Evolutionary conservation across 2,888 invertebrate genomes (phyloP).

Genomic region (Steinernema hermaphroditum): DNA sequence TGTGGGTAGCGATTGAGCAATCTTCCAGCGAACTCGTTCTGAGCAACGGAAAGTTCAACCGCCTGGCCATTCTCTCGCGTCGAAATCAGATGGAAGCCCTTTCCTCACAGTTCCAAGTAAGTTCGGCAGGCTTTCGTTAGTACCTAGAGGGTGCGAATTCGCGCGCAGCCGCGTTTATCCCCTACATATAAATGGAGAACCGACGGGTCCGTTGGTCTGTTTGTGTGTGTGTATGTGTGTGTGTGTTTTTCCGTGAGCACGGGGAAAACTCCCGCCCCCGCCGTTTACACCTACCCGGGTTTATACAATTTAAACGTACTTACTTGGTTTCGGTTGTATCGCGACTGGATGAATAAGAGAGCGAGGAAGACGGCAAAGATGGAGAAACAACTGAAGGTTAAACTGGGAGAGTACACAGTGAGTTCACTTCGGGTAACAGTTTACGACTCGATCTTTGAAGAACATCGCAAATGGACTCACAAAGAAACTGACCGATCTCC

Average conservation of each 20-base stretch:
- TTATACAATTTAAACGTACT: slow-evolving; percentile 38
- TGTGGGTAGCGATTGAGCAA: slow-evolving; percentile 60
- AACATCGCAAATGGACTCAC: slow-evolving; percentile 75
- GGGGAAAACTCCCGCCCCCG: no score
- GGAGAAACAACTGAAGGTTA: slow-evolving; percentile 92
- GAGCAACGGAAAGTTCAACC: slow-evolving; percentile 52
- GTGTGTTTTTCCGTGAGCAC: no score
- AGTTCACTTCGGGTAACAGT: slow-evolving; percentile 16
- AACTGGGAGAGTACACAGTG: slow-evolving; percentile 88
- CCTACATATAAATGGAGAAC: no score
- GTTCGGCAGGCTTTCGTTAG: slow-evolving; percentile 18
- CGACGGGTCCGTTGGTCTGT: no score
- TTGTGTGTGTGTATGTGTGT: no score
- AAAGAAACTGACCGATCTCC: slow-evolving; percentile 68
- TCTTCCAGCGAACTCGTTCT: slow-evolving; percentile 57
- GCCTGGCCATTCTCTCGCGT: slow-evolving; percentile 53
- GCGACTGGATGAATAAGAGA: slow-evolving; percentile 92
- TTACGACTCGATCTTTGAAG: slow-evolving; percentile 66
- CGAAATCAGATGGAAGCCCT: slow-evolving; percentile 63
- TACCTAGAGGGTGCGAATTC: no score
- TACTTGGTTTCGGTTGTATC: slow-evolving; percentile 73
- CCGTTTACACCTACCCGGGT: neutral
- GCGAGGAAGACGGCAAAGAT: slow-evolving; percentile 94
- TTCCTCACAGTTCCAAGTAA: slow-evolving; percentile 55
- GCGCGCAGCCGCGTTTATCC: no score